These are phyloP conservation scores for Mustela lutreola DNA, from an alignment of 2,113 vertebrate genomes.

Conservation along the genomic window DNA sequence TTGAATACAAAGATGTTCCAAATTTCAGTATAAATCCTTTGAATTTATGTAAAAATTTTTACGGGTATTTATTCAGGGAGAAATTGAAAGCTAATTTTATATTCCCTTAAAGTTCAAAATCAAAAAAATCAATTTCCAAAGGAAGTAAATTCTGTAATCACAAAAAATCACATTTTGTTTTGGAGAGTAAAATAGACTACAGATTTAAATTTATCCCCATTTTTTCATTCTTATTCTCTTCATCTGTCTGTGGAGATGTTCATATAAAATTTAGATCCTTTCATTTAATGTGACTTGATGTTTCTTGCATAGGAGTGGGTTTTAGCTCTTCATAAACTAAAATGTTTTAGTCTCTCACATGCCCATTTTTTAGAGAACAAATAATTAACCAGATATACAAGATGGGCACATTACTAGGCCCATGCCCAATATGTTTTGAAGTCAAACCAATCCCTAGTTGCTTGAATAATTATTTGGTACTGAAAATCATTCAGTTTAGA, in stretches of 20 bases:
- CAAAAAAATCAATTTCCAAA: neutral
- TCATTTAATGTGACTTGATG: neutral
- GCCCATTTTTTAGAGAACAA: neutral
- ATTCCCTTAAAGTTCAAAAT: neutral
- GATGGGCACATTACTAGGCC: neutral
- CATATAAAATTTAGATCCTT: neutral
- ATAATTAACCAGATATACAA: neutral
- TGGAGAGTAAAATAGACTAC: neutral
- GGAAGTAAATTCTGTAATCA: neutral
- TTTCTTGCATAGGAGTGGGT: neutral
- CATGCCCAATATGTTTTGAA: neutral
- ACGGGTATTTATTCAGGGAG: neutral
- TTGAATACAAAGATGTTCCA: neutral
- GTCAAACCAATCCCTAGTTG: neutral
- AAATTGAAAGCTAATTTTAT: constrained; percentile 23
- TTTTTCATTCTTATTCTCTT: neutral
- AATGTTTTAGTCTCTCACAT: neutral
- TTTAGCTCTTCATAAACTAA: neutral
- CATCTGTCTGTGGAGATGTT: neutral
- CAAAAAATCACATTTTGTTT: neutral
- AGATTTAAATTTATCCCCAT: neutral
- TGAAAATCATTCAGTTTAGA: neutral
- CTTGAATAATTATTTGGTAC: neutral
- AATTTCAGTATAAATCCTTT: neutral
- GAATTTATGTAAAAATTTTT: neutral